phyloP scores from a whole-genome alignment of 2,797 vertebrate species.

The Enteromius radiatus region DNA sequence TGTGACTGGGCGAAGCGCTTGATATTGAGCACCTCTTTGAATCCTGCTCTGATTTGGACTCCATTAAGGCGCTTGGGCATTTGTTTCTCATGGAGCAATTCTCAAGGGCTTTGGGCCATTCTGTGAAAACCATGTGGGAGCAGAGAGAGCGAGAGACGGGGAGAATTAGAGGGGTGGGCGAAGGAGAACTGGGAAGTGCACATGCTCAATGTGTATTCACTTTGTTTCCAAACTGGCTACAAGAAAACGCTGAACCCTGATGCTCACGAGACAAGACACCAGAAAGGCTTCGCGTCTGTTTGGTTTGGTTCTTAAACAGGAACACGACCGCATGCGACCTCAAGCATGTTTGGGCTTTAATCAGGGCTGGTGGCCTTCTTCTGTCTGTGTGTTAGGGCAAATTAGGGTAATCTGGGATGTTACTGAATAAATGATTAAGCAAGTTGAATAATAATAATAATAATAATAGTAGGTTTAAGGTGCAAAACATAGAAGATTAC shows the following conservation, averaged over 20 bases:
- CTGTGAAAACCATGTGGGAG: conserved; percentile 66
- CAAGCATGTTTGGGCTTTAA: conserved; percentile 15
- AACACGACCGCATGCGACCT: not conserved
- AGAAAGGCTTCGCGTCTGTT: conserved; percentile 14
- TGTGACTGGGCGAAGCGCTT: conserved; percentile 63
- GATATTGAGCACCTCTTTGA: conserved; percentile 76
- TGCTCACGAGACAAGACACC: conserved; percentile 46
- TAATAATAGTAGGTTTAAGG: not conserved
- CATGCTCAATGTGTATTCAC: conserved; percentile 62
- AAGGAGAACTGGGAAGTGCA: conserved; percentile 43
- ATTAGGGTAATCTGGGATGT: not conserved
- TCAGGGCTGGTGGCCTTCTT: not conserved
- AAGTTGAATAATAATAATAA: not conserved
- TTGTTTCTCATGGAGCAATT: conserved; percentile 69
- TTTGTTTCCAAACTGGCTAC: conserved; percentile 73
- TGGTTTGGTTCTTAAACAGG: conserved; percentile 18
- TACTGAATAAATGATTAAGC: not conserved
- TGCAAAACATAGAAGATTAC: not conserved
- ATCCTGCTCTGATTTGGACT: conserved; percentile 76
- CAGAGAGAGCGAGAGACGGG: conserved; percentile 36
- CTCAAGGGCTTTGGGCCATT: conserved; percentile 58
- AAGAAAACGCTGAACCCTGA: conserved; percentile 61
- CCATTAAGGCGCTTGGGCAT: conserved; percentile 74
- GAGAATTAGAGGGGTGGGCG: conserved; percentile 28
- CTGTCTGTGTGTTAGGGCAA: not conserved